Percentiles rank a stretch among this genome's conserved stretches.
phyloP scores from a whole-genome alignment of 2,797 vertebrate genomes.

The Rousettus madagascariensis region DNA sequence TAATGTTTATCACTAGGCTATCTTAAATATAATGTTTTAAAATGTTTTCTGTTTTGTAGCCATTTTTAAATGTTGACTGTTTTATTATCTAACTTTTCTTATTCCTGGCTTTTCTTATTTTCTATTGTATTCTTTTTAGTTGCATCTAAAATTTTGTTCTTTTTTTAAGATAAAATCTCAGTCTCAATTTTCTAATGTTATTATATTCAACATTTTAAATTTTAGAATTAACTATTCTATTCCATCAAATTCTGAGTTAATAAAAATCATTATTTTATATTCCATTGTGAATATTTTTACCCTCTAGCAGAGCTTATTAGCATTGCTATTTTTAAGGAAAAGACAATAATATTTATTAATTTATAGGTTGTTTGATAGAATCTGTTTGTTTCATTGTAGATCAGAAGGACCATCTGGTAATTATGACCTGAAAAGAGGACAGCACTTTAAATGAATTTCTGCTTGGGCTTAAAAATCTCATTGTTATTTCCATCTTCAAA shows the following conservation, averaged over 20 bases:
- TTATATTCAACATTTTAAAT: constrained; percentile 27
- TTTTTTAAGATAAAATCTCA: not conserved
- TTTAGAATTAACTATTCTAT: constrained; percentile 46
- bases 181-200: not conserved
- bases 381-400: constrained; percentile 27
- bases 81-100: constrained; percentile 27
- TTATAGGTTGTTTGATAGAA: constrained; percentile 10
- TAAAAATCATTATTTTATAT: constrained; percentile 41
- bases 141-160: not conserved
- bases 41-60: not conserved
- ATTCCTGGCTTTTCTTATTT: not conserved
- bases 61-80: not conserved
- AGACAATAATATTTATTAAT: constrained; percentile 45
- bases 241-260: not conserved
- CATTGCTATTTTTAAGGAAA: constrained; percentile 40
- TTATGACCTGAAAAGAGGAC: not conserved
- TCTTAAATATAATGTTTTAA: not conserved
- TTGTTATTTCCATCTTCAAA: not conserved
- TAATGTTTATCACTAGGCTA: not conserved
- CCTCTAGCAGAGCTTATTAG: not conserved
- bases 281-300: not conserved
- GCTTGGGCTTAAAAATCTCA: not conserved
- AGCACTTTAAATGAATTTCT: not conserved
- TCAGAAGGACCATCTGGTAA: not conserved
- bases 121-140: not conserved